phyloP scores from a whole-genome alignment of 2,888 invertebrate genomes.

The Ichneumoninae sp. region DNA sequence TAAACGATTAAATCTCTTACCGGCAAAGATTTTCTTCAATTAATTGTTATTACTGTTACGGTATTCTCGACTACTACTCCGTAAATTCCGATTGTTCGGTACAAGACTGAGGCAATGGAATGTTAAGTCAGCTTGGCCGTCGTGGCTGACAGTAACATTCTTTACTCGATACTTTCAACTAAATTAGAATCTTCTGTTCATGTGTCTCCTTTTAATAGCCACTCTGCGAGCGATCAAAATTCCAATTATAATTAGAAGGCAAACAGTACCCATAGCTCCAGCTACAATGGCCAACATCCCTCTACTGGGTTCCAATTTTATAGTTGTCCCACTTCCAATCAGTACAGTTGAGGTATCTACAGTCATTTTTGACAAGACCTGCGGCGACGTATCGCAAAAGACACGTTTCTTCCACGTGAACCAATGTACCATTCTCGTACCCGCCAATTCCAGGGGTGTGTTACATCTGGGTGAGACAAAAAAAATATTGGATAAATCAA shows the following conservation, averaged over 20 bases:
- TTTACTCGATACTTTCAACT: background rate
- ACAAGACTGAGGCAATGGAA: background rate
- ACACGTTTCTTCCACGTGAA: slow-evolving; percentile 86
- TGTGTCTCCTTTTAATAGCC: slow-evolving; percentile 69
- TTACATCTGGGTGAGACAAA: slow-evolving; percentile 84
- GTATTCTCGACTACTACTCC: background rate
- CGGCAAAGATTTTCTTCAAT: background rate
- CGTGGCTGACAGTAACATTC: too few relatives aligned
- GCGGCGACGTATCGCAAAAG: slow-evolving; percentile 82
- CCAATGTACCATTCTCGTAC: slow-evolving; percentile 87
- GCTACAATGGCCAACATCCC: slow-evolving; percentile 74
- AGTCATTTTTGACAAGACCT: slow-evolving; percentile 64
- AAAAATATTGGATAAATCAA: slow-evolving; percentile 27
- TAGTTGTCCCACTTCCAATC: slow-evolving; percentile 37
- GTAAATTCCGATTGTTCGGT: background rate
- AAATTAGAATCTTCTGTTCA: slow-evolving; percentile 78
- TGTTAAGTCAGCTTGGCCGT: background rate
- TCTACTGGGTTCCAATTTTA: slow-evolving; percentile 74
- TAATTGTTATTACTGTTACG: background rate
- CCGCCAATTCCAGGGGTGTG: slow-evolving; percentile 84
- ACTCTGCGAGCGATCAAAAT: slow-evolving; percentile 74
- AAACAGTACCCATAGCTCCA: slow-evolving; percentile 70
- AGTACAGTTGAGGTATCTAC: slow-evolving; percentile 67
- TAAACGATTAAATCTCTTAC: background rate
- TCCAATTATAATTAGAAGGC: slow-evolving; percentile 75